Base-by-base conservation (phyloP, 2,113 vertebrate species). In the Indicator maculatus region DNA sequence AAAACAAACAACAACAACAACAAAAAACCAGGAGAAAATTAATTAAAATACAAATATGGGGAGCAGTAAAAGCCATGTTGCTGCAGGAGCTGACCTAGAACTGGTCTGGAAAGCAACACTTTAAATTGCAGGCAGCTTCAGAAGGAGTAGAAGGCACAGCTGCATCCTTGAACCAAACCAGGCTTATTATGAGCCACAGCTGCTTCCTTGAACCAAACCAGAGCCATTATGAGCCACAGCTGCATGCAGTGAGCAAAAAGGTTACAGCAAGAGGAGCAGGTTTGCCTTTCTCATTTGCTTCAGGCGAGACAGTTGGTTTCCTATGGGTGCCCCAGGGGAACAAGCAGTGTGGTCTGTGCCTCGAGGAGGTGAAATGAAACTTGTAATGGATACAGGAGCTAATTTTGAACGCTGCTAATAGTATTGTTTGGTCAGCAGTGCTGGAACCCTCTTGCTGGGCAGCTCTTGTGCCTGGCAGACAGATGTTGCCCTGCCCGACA, bases 281-380 rank as follows among this genome's bases (percentile, higher is more conserved):
- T 7, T 9, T 60, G 8, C 2, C 0, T 15, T 31, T 39, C 12
- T 2, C 3, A 56, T 69, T 47, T n/a, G 11, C 16, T 72, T 19
- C 1, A 26, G 24, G 24, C 28, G 50, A 17, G 41, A 24, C 6
- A 6, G 36, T 61, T 27, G 27, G 26, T 8, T 80, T 23, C 28
- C 38, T 0, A 0, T 3, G 47, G 19, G 16, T 36, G 26, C 13
- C 16, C 13, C 0, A 1, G 24, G 30, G 24, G 28, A 83, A 14
- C 23, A 71, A 38, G 52, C 6, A 30, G n/a, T 0, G 2, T 21
- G 24, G 6, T 60, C 21, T 67, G 59, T 7, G 76, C 41, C 12
- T 71, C 18, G 7, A 70, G 61, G 70, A 55, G 23, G 3, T 7
- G 1, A 80, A 65, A 66, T 33, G 2, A 74, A 67, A 20, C 41